Evolutionary conservation across 92 coral and sea anemone species (phyloP), one percentile per base, ranked within the genome.

Genomic region (Epizoanthus illoricatus): DNA sequence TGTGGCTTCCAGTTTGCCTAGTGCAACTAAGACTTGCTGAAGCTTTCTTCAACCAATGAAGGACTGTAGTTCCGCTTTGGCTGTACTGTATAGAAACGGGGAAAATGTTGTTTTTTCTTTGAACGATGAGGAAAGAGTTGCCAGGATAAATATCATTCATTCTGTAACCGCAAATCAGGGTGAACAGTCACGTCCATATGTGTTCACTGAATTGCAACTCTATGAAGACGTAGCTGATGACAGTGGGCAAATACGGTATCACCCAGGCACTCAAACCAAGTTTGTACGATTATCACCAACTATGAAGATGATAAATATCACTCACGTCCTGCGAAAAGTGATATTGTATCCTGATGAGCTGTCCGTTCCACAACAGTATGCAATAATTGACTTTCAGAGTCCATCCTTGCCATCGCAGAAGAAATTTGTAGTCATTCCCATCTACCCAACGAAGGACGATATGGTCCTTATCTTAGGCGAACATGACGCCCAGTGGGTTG

Each of bases 381-480:
- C 87, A 45, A 70, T 87, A 75, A 87, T 90, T 39, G 90, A 90
- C 86, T 90, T 90, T 87, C 54, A 87, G 72, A 74, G 45, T 57
- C 88, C 93, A 65, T 69, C 84, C 55, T 69, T 90, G 60, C 88
- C 90, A 71, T 74, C 86, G 56, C 93, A 87, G 41, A 90, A 90
- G 63, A 86, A 86, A 84, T 55, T 47, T 76, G 90, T 84, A 60
- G 90, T 87, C 52, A 88, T 90, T 64, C 90, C 90, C 8, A 87
- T 84, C 74, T 87, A 90, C 84, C 88, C 90, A 43, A 70, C 78
- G 81, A 90, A 80, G 74, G 33, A 87, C 80, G 93, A 90, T 65
- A 80, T 87, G 86, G 89, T 90, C 45, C 69, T 84, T 6, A 71
- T 90, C 67, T 81, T 79, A 68, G 90, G 93, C 18, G 86, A 90